These are phyloP conservation scores for Orbicella faveolata DNA, from an alignment of 64 coral and sea anemone genomes.

Conservation along the genomic window DNA sequence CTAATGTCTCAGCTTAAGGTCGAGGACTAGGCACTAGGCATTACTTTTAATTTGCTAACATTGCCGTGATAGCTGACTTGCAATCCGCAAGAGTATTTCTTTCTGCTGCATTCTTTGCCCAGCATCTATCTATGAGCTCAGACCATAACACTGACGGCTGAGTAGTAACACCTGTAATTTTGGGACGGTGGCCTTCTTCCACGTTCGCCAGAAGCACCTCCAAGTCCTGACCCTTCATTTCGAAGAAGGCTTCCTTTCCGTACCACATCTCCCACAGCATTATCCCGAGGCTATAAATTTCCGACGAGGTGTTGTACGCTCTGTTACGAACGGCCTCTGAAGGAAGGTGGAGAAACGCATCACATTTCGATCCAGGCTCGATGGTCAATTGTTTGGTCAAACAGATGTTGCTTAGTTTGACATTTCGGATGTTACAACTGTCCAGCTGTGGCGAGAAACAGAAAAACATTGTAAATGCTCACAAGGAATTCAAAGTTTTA, in stretches of 20 bases:
- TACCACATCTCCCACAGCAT: slow-evolving; percentile 54
- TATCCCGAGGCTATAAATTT: slow-evolving; percentile 21
- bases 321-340: slow-evolving; percentile 8
- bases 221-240: not conserved
- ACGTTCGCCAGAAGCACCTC: not conserved
- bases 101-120: not conserved
- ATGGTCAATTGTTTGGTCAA: not conserved
- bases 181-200: not conserved
- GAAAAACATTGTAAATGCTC: too few species aligned
- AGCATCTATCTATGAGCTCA: not conserved
- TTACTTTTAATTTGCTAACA: not conserved
- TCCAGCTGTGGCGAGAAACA: not conserved
- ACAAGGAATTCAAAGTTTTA: too few species aligned
- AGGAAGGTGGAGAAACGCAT: not conserved
- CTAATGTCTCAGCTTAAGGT: too few species aligned
- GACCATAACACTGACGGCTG: not conserved
- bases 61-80: not conserved
- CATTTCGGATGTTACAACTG: not conserved
- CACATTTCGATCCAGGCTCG: not conserved
- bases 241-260: slow-evolving; percentile 6
- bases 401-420: slow-evolving; percentile 7
- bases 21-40: too few species aligned
- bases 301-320: slow-evolving; percentile 6
- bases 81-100: not conserved
- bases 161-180: not conserved